A percentile compares a stretch with the other conserved stretches of the same genome.
phyloP scores from a whole-genome alignment of 2,113 vertebrate species.

The Hepsetus odoe region DNA sequence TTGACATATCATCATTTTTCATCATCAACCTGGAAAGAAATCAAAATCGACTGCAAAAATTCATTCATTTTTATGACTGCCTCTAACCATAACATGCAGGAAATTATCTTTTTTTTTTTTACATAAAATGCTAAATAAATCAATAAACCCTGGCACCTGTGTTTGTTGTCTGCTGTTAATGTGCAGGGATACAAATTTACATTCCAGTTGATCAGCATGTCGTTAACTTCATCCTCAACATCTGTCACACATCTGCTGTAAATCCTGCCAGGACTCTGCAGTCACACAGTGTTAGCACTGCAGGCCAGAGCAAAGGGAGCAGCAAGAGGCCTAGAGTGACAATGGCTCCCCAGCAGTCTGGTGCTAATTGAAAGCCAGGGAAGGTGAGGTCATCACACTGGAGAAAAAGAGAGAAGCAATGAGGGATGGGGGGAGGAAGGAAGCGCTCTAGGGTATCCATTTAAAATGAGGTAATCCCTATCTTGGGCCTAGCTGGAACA shows the following conservation, averaged over 20 bases:
- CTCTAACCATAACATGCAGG: too few species aligned
- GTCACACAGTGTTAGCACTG: conserved; percentile 49
- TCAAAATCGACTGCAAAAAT: too few species aligned
- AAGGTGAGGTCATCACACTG: conserved; percentile 53
- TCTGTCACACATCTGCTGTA: not conserved
- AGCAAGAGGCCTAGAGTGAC: conserved; percentile 46
- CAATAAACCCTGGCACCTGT: too few species aligned
- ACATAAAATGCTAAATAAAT: too few species aligned
- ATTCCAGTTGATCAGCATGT: too few species aligned
- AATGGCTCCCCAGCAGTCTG: conserved; percentile 57
- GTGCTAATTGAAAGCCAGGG: conserved; percentile 65
- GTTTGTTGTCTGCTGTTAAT: too few species aligned
- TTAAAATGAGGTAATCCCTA: conserved; percentile 65
- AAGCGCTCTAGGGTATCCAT: conserved; percentile 53
- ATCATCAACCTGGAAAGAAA: too few species aligned
- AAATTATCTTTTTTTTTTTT: too few species aligned
- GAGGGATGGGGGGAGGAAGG: not conserved
- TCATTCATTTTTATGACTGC: too few species aligned
- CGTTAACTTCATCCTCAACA: not conserved
- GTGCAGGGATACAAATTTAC: too few species aligned
- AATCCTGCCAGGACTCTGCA: not conserved
- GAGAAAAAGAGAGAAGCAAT: conserved; percentile 31
- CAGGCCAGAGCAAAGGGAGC: conserved; percentile 46
- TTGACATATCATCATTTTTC: too few species aligned
- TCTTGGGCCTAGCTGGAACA: conserved; percentile 56